Evolutionary conservation across 2,113 vertebrate species (phyloP), one percentile per base, ranked within the genome.

Genomic region (Tetrao urogallus): DNA sequence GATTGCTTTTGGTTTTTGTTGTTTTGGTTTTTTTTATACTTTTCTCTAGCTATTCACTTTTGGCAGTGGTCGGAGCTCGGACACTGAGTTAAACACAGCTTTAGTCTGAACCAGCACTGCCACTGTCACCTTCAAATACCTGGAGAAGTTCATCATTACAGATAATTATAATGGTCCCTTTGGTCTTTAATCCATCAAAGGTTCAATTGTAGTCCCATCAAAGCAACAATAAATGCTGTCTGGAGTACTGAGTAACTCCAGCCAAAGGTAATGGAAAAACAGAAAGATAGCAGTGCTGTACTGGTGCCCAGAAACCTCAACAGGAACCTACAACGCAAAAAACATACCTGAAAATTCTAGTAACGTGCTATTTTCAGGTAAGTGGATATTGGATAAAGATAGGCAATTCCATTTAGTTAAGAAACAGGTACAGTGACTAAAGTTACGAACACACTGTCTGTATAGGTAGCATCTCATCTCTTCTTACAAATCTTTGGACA

Each of bases 401-500:
- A 69, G 1, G 10, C 17, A 84, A 70, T 28, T 85, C n/a, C 71
- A 63, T 7, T 43, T 66, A 85, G 24, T 43, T 72, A 85, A 69
- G 27, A 76, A 86, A 69, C 36, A 56, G 0, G 1, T 30, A n/a
- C 36, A 13, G 22, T 27, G 4, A 73, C 32, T 30, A 36, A 9
- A 47, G 17, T 48, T 83, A 36, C 65, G 8, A 83, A 83, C n/a
- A 64, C 64, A 34, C 8, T 61, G 64, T 47, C 70, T 58, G 19
- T 61, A 27, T n/a, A 82, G 7, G 7, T 25, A 1, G 0, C 11
- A 7, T 43, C 52, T 73, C n/a, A n/a, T 8, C 25, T 64, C 45
- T 77, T 80, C 32, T 63, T 43, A 64, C 17, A 89, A 17, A 67
- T 11, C 32, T 75, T 27, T 20, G 58, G 30, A 82, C 4, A 18